phyloP scores from a whole-genome alignment of 2,797 vertebrate species.

The Galaxias olidus region DNA sequence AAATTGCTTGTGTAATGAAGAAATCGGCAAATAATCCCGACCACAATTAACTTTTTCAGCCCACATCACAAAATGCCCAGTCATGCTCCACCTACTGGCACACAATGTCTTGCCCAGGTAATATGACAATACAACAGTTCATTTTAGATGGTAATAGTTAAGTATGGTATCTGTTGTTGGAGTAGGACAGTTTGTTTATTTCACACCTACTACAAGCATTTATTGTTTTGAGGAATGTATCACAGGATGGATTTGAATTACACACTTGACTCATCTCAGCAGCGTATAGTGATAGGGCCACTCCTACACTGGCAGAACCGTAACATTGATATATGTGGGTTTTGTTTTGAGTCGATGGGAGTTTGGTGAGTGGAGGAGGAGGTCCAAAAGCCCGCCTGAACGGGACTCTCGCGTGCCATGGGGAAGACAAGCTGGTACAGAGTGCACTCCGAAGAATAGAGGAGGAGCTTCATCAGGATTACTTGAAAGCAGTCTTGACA shows the following conservation, averaged over 20 bases:
- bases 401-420: conserved; percentile 67
- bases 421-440: conserved; percentile 49
- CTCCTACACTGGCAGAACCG: too few relatives aligned
- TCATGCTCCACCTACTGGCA: conserved; percentile 52
- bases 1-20: conserved; percentile 75
- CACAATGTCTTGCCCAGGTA: conserved; percentile 57
- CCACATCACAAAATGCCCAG: conserved; percentile 60
- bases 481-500: conserved; percentile 76
- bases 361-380: conserved; percentile 67
- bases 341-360: conserved; percentile 72
- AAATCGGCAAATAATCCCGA: conserved; percentile 75
- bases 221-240: too few relatives aligned
- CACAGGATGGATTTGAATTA: too few relatives aligned
- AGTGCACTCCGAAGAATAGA: conserved; percentile 68
- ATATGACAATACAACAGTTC: conserved; percentile 15
- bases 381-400: conserved; percentile 66
- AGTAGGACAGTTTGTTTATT: too few relatives aligned
- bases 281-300: too few relatives aligned
- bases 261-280: too few relatives aligned
- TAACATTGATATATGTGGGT: conserved; percentile 68
- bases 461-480: conserved; percentile 76
- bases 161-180: too few relatives aligned
- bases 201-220: background rate
- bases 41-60: conserved; percentile 66
- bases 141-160: too few relatives aligned